Evolutionary conservation across 2,113 vertebrate species (phyloP).

Genomic region (Phyllopteryx taeniolatus): DNA sequence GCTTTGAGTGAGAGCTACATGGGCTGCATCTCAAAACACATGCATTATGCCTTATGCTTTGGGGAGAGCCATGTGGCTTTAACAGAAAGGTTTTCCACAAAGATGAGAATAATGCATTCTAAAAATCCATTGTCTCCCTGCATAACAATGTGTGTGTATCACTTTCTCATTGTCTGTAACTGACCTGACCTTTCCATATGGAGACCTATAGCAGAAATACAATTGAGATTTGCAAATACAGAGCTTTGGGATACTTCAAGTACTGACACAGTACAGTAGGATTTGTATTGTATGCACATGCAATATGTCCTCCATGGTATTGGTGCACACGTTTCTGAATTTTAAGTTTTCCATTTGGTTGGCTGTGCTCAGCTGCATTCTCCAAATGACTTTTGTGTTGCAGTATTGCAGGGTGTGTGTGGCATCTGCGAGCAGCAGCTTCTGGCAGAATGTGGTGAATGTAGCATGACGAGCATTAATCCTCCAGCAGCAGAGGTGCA

Average conservation of each 20-base stretch:
- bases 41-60: conserved; percentile 40
- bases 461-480: conserved; percentile 63
- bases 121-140: conserved; percentile 29
- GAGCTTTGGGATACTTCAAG: conserved; percentile 46
- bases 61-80: conserved; percentile 46
- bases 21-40: conserved; percentile 22
- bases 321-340: conserved; percentile 30
- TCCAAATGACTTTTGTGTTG: conserved; percentile 42
- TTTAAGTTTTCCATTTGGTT: conserved; percentile 15
- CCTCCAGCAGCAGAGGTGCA: conserved; percentile 41
- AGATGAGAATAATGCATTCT: conserved; percentile 44
- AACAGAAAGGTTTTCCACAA: conserved; percentile 58
- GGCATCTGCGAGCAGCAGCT: conserved; percentile 42
- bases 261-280: conserved; percentile 47
- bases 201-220: conserved; percentile 23
- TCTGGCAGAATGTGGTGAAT: conserved; percentile 45
- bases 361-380: conserved; percentile 23
- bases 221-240: conserved; percentile 39
- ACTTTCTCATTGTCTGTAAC: conserved; percentile 10
- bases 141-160: conserved; percentile 14
- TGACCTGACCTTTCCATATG: conserved; percentile 58
- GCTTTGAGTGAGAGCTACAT: conserved; percentile 28
- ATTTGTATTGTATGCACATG: conserved; percentile 17
- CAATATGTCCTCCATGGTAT: conserved; percentile 14
- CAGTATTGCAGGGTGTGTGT: background rate